Percentiles rank a stretch among this genome's conserved stretches.
These are phyloP conservation scores for Rhagonycha fulva DNA, from an alignment of 2,888 invertebrate species.

Conservation along the genomic window DNA sequence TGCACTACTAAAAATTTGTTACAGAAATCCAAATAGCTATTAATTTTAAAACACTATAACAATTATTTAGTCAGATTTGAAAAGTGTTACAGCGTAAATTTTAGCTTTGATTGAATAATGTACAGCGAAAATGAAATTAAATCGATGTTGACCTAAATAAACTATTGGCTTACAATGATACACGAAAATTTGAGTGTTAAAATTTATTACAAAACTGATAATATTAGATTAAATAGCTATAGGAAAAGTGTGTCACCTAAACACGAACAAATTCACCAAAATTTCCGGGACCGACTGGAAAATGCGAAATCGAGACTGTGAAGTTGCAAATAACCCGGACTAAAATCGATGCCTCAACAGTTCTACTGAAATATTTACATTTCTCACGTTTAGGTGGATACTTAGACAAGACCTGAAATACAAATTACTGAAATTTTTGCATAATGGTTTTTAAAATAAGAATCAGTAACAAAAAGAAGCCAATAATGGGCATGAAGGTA, in stretches of 20 bases:
- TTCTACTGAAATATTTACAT: neutral
- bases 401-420: neutral
- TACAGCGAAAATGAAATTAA: neutral
- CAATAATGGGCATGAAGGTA: neutral
- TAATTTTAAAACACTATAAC: neutral
- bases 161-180: neutral
- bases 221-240: neutral
- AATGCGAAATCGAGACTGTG: neutral
- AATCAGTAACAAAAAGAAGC: neutral
- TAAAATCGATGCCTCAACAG: neutral
- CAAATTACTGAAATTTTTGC: neutral
- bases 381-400: neutral
- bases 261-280: neutral
- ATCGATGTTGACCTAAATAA: neutral
- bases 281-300: neutral
- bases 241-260: neutral
- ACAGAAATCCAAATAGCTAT: neutral
- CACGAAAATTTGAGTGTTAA: neutral
- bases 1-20: neutral
- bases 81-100: neutral
- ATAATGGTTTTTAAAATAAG: neutral
- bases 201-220: neutral
- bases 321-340: neutral
- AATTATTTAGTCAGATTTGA: neutral
- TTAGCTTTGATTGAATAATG: neutral